These are phyloP conservation scores for Lordiphosa clarofinis DNA, from an alignment of 1,140 invertebrate species.

Conservation along the genomic window DNA sequence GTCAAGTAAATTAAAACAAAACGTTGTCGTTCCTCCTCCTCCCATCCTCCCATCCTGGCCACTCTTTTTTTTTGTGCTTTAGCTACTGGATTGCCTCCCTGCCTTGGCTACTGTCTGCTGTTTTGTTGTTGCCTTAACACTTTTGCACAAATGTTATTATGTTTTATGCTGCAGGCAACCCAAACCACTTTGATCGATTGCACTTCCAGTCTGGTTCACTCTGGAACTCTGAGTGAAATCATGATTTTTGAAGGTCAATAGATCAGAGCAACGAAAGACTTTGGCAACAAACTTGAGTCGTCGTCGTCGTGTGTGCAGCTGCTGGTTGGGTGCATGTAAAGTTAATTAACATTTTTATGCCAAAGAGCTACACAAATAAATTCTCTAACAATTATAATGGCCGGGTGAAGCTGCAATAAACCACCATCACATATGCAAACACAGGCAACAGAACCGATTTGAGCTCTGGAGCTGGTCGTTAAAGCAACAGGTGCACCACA, in stretches of 20 bases:
- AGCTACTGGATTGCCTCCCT: constrained; percentile 31
- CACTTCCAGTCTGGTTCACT: constrained; percentile 28
- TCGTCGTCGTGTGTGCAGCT: constrained; percentile 15
- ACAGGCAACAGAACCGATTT: constrained; percentile 17
- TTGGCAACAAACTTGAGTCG: constrained; percentile 22
- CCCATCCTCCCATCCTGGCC: constrained; percentile 20
- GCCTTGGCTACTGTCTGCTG: constrained; percentile 56
- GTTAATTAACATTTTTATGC: constrained; percentile 39
- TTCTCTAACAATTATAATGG: constrained; percentile 18
- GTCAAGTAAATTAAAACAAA: constrained; percentile 73
- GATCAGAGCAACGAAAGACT: constrained; percentile 19
- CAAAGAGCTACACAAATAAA: constrained; percentile 38
- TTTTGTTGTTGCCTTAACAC: constrained; percentile 62
- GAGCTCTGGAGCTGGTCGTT: constrained; percentile 11
- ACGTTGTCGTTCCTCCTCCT: constrained; percentile 53
- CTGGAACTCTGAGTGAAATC: constrained; percentile 42
- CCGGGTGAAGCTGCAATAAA: constrained; percentile 26
- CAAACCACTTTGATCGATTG: constrained; percentile 59
- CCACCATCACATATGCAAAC: constrained; percentile 6
- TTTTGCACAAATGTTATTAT: constrained; percentile 72
- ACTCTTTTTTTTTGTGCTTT: constrained; percentile 22
- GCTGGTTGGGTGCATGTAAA: constrained; percentile 27
- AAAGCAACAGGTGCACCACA: constrained; percentile 52
- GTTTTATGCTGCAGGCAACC: constrained; percentile 42
- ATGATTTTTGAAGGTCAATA: constrained; percentile 35